Percentiles rank a stretch among this genome's conserved stretches.
These are phyloP conservation scores for Panthera tigris DNA, from an alignment of 2,113 vertebrate genomes.

Conservation along the genomic window DNA sequence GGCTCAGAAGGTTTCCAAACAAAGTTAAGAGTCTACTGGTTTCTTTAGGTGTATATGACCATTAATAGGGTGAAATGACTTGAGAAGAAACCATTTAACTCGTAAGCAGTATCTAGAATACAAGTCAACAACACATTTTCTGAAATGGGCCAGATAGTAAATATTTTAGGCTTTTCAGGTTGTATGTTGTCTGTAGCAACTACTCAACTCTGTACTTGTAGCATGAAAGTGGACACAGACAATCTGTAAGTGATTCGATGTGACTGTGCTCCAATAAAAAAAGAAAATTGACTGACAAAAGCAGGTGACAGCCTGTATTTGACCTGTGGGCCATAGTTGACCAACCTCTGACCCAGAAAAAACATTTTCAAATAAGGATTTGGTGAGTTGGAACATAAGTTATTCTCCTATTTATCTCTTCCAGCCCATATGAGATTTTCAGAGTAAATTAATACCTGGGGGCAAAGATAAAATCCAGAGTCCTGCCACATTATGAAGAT, in stretches of 20 bases:
- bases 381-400: not conserved
- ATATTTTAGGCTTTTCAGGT: not conserved
- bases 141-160: not conserved
- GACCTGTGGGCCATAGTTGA: not conserved
- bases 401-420: not conserved
- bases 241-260: not conserved
- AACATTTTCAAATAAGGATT: not conserved
- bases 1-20: not conserved
- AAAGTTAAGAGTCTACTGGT: not conserved
- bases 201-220: not conserved
- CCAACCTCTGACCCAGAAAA: not conserved
- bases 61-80: not conserved
- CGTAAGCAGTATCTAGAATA: conserved; percentile 6
- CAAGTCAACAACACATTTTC: not conserved
- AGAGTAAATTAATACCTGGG: conserved; percentile 43
- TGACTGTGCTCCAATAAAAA: not conserved
- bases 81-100: not conserved
- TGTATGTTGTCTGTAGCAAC: not conserved
- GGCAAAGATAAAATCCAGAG: conserved; percentile 39
- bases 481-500: not conserved
- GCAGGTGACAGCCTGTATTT: not conserved
- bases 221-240: not conserved
- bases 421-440: not conserved
- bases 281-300: not conserved
- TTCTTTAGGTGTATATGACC: not conserved